Evolutionary conservation across 1,140 invertebrate species (phyloP).

Genomic region (Penaeus chinensis): DNA sequence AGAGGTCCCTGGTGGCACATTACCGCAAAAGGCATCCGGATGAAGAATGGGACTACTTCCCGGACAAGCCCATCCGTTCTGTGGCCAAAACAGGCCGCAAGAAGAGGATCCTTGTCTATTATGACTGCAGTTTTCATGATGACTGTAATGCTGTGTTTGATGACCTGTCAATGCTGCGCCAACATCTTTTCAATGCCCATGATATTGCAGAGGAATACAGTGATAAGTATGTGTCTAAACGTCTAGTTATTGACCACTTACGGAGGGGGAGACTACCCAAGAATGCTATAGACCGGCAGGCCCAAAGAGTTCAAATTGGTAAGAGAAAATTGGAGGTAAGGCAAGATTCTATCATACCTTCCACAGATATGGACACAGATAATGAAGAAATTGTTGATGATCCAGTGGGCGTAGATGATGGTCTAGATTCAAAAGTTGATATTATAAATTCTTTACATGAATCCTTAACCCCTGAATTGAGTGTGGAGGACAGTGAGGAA

Average conservation of each 20-base stretch:
- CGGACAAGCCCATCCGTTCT: constrained; percentile 20
- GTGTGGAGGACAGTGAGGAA: no score
- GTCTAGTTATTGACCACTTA: constrained; percentile 32
- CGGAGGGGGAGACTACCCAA: constrained; percentile 37
- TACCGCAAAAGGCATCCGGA: constrained; percentile 54
- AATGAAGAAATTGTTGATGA: constrained; percentile 40
- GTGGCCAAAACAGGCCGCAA: neutral
- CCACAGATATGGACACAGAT: neutral
- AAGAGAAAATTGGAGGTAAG: neutral
- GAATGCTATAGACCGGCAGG: constrained; percentile 25
- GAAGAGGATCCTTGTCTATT: constrained; percentile 50
- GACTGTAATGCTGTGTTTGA: constrained; percentile 49
- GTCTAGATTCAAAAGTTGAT: neutral
- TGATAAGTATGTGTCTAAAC: constrained; percentile 22
- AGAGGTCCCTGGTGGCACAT: constrained; percentile 45
- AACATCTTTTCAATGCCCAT: constrained; percentile 48
- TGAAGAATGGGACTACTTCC: constrained; percentile 53
- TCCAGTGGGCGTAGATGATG: neutral
- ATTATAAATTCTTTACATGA: neutral
- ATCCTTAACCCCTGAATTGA: no score
- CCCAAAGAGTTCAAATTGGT: neutral
- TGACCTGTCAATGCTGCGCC: constrained; percentile 29
- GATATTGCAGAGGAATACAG: constrained; percentile 27
- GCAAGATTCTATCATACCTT: neutral
- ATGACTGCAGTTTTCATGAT: constrained; percentile 42